Base-by-base conservation (phyloP, 2,113 vertebrate species). In the Myxocyprinus asiaticus region DNA sequence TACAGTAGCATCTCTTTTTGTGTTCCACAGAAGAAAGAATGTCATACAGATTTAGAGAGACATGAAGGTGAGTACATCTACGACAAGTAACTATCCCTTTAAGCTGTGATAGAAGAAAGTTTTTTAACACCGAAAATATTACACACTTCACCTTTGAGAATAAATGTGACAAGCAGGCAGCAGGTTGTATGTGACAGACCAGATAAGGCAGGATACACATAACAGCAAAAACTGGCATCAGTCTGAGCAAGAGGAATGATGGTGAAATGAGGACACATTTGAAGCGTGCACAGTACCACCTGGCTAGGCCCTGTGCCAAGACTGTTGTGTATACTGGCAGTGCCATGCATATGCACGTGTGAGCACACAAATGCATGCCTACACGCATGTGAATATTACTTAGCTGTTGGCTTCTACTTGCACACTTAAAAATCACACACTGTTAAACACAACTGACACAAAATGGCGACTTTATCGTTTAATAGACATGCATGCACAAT, bases 241-340 rank as follows among this genome's bases (percentile, higher is more conserved):
- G 22, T 61, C 14, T 62, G 11, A 66, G 87, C 85, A 83, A 88
- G 85, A 89, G 74, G 88, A 88, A 90, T 88, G 84, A 82, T 65
- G 58, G 76, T 11, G 84, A 86, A 89, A 80, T 67, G 79, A 87
- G 85, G 85, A 86, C 81, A 62, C 76, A 70, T 70, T 48, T 83
- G 81, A 88, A 88, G 85, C 81, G 83, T 83, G 86, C 81, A 77
- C 77, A 22, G 71, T 61, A 84, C 82, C 88, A 89, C 88, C 87
- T 90, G 86, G 78, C 84, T 77, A 65, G 88, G 87, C 78, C 9
- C 53, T 3, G 70, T 17, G 89, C 88, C 89, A 90, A 86, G 56
- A 67, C 70, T 66, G 77, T 80, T 76, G 67, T 56, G 67, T 42
- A 22, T 56, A 77, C 78, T 15, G 59, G 66, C 81, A 76, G n/a